phyloP scores from a whole-genome alignment of 1,140 invertebrate genomes.

The Heliothis subflexa region DNA sequence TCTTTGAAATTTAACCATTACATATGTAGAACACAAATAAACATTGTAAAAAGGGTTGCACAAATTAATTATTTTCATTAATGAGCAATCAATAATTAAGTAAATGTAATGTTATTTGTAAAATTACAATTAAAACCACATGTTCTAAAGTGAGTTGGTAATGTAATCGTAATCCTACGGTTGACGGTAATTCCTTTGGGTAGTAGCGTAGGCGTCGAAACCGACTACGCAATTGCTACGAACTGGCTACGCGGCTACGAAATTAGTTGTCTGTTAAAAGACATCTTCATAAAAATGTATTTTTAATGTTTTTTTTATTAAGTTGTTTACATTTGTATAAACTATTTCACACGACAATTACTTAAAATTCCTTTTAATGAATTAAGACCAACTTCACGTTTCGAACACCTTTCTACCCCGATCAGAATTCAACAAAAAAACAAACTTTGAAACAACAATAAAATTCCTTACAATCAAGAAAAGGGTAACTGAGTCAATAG shows the following conservation, averaged over 20 bases:
- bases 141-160: background rate
- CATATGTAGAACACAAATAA: too few species aligned
- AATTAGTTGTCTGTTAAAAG: constrained; percentile 2
- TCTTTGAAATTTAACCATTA: background rate
- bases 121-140: too few species aligned
- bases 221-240: constrained; percentile 9
- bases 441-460: constrained; percentile 17
- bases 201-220: background rate
- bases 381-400: background rate
- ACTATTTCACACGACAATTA: too few species aligned
- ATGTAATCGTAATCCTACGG: background rate
- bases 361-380: too few species aligned
- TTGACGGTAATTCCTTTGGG: background rate
- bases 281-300: background rate
- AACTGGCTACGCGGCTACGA: constrained; percentile 26
- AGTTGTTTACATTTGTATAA: background rate
- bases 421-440: background rate
- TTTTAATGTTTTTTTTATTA: too few species aligned
- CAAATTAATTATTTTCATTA: too few species aligned
- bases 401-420: background rate
- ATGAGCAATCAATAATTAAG: too few species aligned
- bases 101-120: too few species aligned
- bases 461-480: constrained; percentile 21
- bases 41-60: too few species aligned
- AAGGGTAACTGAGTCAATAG: constrained; percentile 40